A percentile compares a stretch with the other conserved stretches of the same genome.
Evolutionary conservation across 2,797 vertebrate genomes (phyloP).

Genomic region (Crypturellus tataupa): DNA sequence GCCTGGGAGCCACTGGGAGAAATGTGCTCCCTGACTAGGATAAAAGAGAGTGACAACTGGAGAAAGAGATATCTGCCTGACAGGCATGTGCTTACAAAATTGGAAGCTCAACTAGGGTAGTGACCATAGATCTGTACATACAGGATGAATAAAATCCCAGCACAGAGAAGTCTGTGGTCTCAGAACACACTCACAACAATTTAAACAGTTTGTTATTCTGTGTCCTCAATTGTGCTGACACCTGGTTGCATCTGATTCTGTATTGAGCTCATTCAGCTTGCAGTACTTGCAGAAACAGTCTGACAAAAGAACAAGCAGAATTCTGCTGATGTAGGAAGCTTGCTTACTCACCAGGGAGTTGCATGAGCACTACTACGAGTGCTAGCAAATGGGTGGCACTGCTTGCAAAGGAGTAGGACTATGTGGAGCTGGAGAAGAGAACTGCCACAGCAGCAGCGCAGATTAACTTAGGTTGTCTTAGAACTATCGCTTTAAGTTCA

Average conservation of each 20-base stretch:
- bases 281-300: background rate
- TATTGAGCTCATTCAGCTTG: background rate
- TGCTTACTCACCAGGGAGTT: background rate
- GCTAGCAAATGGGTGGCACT: background rate
- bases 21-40: background rate
- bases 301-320: background rate
- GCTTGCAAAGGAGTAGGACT: background rate
- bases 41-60: background rate
- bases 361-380: background rate
- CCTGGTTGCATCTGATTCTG: background rate
- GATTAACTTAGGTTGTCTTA: background rate
- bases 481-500: background rate
- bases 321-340: background rate
- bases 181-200: background rate
- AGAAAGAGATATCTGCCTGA: background rate
- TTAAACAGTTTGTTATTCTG: background rate
- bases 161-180: background rate
- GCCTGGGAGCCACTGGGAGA: background rate
- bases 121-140: background rate
- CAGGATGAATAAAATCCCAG: background rate
- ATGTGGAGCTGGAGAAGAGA: background rate
- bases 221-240: background rate
- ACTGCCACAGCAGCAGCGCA: background rate
- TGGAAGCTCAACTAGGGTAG: background rate
- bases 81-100: background rate